Base-by-base conservation (phyloP, 1,140 invertebrate species). In the Drosophila neocordata region DNA sequence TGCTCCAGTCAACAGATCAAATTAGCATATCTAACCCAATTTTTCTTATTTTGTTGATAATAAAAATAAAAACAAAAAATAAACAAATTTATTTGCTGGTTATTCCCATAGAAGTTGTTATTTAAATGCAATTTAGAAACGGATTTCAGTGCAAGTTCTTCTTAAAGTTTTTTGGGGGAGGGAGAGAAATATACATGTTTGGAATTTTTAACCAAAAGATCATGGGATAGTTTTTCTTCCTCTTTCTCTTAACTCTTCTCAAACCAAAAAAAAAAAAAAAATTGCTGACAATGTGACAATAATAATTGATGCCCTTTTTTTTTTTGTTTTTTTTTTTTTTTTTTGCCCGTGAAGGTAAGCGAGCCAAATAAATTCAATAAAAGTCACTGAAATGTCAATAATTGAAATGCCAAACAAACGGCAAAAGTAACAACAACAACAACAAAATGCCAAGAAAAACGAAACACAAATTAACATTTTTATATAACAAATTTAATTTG, bases 401-500 rank as follows among this genome's bases (percentile, higher is more conserved):
- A 75, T 77, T 79, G 51, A 84, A 83, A 77, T 77, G 73, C 80
- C 56, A 78, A 41, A 52, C 62, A 62, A 57, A 65, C 20, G 65
- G 41, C 51, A 68, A 31, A 57, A 60, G 12, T 15, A 53, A 34
- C 22, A 24, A 73, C 59, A 64, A 52, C 65, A 60, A 24, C 44
- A 38, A 35, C n/a, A 57, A 15, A 51, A 65, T 27, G 57, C 52
- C 1, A 31, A 37, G 31, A 37, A 38, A 65, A 37, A 48, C 41
- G 31, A 41, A 24, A 63, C 18, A 53, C 65, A 77, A 85, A 85
- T 81, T 78, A 71, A 61, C 77, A 85, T 80, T 72, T 83, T 73
- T 84, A 74, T 80, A 55, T 71, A 77, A 77, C 77, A 85, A 85
- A 85, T 85, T 85, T 74, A 65, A 81, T 74, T 77, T 85, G 52